Base-by-base conservation (phyloP, 1,140 invertebrate species). In the Riptortus pedestris region DNA sequence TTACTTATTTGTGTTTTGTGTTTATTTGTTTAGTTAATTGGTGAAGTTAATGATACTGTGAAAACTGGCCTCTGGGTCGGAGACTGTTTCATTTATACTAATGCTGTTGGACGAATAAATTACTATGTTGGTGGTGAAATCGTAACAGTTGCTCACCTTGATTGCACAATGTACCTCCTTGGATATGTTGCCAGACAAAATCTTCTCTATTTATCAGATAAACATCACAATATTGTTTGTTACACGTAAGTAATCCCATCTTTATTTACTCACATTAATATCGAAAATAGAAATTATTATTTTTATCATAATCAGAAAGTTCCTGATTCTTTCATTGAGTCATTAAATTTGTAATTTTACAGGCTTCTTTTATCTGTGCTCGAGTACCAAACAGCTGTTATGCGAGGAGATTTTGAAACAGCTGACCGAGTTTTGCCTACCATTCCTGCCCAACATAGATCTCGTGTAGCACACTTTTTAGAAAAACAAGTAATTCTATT, bases 31-130 rank as follows among this genome's bases (percentile, higher is more conserved):
- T 72, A 90, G 84, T 86, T 91, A 60, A 77, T 92, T 4, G 85
- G 85, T 18, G 93, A 96, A 75, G 86, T 96, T 61, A 87, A 85
- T 66, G 97, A 99, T 77, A 80, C 82, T 12, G 95, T 99, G 0
- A 93, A 92, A 73, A 99, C 96, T 2, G 97, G 94, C 12, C 74
- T 97, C 12, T 99, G 97, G 97, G 90, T 99, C 38, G 96, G 96
- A 3, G 96, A 99, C 75, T 99, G 96, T 74, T 99, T 99, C 74
- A 98, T 99, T 66, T 99, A 99, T 76, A 99, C 96, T 0, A 99
- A 98, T 75, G 86, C 88, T 60, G 86, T 97, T 0, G 98, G 99
- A 76, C 81, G 96, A 62, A 86, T 99, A 16, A 98, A 98, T 75
- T 99, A 99, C 73, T 99, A 96, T 74, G 96, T 99, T 22, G 97